Evolutionary conservation across 2,797 vertebrate species (phyloP).

Genomic region (Channallabes apus): DNA sequence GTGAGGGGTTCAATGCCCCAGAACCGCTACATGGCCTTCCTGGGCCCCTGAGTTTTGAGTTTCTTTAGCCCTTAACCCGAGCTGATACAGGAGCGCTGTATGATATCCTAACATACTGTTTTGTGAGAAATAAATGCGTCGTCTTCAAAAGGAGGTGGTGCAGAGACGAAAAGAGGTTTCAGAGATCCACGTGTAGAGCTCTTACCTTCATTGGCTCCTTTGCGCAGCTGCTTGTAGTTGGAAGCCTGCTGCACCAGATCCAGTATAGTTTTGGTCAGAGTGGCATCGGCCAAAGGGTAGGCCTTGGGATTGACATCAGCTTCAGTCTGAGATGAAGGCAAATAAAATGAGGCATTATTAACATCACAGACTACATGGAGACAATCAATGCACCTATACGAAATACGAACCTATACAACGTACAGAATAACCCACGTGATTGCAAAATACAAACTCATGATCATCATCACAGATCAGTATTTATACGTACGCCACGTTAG

Average conservation of each 20-base stretch:
- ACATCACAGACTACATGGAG: not conserved
- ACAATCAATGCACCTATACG: too few species aligned
- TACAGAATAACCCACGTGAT: not conserved
- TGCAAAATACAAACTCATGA: too few species aligned
- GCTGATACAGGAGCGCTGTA: too few species aligned
- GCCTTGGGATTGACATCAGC: conserved; percentile 95
- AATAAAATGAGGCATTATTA: not conserved
- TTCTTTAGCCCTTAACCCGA: too few species aligned
- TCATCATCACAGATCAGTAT: not conserved
- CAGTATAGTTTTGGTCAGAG: conserved; percentile 91
- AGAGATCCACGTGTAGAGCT: not conserved
- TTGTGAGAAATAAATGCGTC: too few species aligned
- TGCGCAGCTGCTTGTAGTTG: conserved; percentile 96
- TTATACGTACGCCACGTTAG: not conserved
- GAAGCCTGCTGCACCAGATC: conserved; percentile 95
- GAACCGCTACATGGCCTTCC: too few species aligned
- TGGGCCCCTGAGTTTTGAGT: too few species aligned
- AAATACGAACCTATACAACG: not conserved
- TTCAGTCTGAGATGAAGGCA: conserved; percentile 75
- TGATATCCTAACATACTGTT: too few species aligned
- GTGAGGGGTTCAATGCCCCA: too few species aligned
- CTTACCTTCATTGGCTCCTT: conserved; percentile 96
- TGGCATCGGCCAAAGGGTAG: conserved; percentile 94
- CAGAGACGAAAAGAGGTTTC: not conserved
- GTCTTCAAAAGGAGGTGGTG: not conserved